Evolutionary conservation across 1,140 invertebrate genomes (phyloP).

Genomic region (Pseudomyrmex sp.): DNA sequence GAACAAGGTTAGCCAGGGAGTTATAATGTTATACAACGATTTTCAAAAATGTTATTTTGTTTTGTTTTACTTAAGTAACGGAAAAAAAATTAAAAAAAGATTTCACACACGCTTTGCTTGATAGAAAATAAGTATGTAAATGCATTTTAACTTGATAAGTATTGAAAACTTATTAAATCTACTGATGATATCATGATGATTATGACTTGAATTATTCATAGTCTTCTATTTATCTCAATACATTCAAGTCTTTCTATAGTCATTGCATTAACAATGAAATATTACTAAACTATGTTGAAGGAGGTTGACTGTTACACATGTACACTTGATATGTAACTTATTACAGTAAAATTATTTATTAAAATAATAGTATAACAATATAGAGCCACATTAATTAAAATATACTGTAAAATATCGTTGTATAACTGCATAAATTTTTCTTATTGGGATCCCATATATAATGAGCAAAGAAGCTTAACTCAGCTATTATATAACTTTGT

Average conservation of each 20-base stretch:
- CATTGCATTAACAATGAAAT: not conserved
- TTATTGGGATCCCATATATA: not conserved
- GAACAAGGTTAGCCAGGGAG: constrained; percentile 87
- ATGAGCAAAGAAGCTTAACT: constrained; percentile 11
- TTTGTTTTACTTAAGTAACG: not conserved
- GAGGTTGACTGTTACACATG: constrained; percentile 69
- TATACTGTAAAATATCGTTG: constrained; percentile 55
- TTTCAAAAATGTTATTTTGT: not conserved
- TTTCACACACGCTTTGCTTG: constrained; percentile 1
- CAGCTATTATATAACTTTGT: constrained; percentile 51
- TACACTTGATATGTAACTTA: not conserved
- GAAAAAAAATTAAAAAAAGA: not conserved
- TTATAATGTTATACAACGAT: constrained; percentile 67
- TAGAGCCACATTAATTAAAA: not conserved
- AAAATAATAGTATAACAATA: not conserved
- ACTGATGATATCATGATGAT: constrained; percentile 13
- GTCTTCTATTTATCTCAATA: not conserved
- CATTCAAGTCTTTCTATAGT: not conserved
- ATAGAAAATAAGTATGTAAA: not conserved
- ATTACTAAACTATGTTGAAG: constrained; percentile 56
- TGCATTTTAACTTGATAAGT: not conserved
- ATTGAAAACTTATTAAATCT: not conserved
- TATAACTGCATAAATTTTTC: constrained; percentile 62
- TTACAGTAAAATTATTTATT: constrained; percentile 2
- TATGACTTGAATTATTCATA: not conserved